Base-by-base conservation (phyloP, 2,888 invertebrate genomes). In the Synergus gifuensis region DNA sequence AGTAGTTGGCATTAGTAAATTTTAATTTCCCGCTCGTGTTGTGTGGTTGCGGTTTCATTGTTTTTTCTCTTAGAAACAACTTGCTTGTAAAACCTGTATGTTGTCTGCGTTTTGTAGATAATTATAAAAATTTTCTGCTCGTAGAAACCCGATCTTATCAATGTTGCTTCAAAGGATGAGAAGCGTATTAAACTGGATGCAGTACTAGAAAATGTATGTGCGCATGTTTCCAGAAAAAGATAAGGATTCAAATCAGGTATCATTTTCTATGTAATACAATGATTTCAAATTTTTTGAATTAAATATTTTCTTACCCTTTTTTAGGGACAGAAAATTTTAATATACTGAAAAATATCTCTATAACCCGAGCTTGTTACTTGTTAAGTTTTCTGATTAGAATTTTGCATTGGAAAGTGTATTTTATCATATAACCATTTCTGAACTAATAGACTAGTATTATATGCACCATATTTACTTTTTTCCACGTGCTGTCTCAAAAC, bases 131-230 rank as follows among this genome's bases (percentile, higher is more conserved):
- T 69, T 22, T 22, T 69, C 46, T 69, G 28, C 16, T 22, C 22
- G 12, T 49, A 69, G 69, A 69, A 46, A 69, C 8, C 46, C 8
- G 69, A 69, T 69, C 46, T 69, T 69, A 69, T 69, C 69, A 67
- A 22, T 14, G 42, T 42, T 16, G 66, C 42, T 40, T 44, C 42
- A 66, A 66, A 66, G 42, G 66, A 66, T 42, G 66, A 44, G 66
- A 66, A 40, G 42, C 42, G 18, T 66, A 66, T 66, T 66, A 66
- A 44, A 42, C 42, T 40, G 9, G 16, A n/a, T 66, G 42, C 11
- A 49, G 11, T 49, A 49, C 49, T 16, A 49, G 42, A 4, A 4
- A 8, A 42, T 49, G 16, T 16, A n/a, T 49, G 16, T 49, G 49
- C 7, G 49, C 49, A 49, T 42, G 42, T 8, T 16, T 49, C 7